Percentiles rank a stretch among this genome's conserved stretches.
Evolutionary conservation across 2,113 vertebrate species (phyloP).

Genomic region (Pavo muticus): DNA sequence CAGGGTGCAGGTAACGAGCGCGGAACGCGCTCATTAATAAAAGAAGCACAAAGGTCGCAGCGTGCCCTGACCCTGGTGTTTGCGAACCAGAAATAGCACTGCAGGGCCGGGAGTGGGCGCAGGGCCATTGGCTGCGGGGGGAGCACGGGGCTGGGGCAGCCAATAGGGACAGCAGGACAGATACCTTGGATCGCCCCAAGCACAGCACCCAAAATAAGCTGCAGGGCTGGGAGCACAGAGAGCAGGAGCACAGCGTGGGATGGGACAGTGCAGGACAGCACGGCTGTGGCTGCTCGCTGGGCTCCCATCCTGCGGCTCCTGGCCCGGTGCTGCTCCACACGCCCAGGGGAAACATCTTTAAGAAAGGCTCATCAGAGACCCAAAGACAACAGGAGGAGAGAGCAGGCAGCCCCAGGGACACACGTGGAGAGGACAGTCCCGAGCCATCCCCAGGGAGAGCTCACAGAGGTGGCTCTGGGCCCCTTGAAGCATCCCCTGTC

Average conservation of each 20-base stretch:
- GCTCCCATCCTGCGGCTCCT: background rate
- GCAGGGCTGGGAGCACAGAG: background rate
- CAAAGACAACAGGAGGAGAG: background rate
- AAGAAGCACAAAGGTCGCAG: background rate
- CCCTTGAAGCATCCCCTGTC: background rate
- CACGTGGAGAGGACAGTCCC: background rate
- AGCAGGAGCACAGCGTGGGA: no score
- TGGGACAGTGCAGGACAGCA: background rate
- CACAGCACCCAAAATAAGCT: background rate
- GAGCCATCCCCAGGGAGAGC: background rate
- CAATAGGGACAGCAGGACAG: background rate
- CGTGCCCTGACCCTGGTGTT: background rate
- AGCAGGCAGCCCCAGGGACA: background rate
- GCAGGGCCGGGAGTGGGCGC: background rate
- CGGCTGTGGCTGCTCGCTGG: accelerated
- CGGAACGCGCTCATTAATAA: background rate
- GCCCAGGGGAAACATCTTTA: no score
- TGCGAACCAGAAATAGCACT: constrained; percentile 47
- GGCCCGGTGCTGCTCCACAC: accelerated
- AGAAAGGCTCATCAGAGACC: no score
- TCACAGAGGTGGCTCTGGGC: background rate
- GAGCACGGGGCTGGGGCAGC: background rate
- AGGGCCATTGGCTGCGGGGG: background rate
- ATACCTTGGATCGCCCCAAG: background rate
- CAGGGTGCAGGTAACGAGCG: accelerated